Evolutionary conservation across 2,113 vertebrate genomes (phyloP), one percentile per base, ranked within the genome.

Genomic region (Otolemur garnettii): DNA sequence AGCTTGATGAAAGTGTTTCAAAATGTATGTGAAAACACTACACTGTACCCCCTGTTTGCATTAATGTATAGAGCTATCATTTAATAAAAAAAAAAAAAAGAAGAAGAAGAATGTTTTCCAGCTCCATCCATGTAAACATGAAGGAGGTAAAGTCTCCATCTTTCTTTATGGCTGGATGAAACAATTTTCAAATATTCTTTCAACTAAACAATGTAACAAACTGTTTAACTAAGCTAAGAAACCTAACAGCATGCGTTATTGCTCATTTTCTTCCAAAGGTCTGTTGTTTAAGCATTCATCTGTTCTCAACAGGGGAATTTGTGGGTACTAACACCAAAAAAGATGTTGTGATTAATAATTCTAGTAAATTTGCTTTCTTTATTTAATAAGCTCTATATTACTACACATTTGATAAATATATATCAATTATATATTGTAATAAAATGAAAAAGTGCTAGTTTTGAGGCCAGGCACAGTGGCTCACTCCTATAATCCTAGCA

Each of bases 221-320:
- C 72, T 72, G 81, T 13, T 45, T 91, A 69, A 62, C 17, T 57
- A 53, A 69, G 15, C 21, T 71, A 88, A 59, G 28, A 79, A 85
- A n/a, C 53, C 53, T 50, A 62, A 93, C 5, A 64, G 5, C 62
- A 21, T 78, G 18, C 38, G 15, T 59, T 64, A 38, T 57, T 90
- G 18, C 26, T 83, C n/a, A 57, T 96, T 88, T 86, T 90, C 90
- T 88, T 79, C 26, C 28, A 83, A 24, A 91, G 93, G 80, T 59
- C 60, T 92, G 19, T 22, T 53, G 8, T 80, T 82, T 45, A 92
- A 94, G 35, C 15, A 68, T 79, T 92, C 26, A 72, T 13, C 59
- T 84, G 2, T 15, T 45, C 26, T 66, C 2, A 21, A 35, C 38
- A 62, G 15, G 12, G 22, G 45, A 86, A 90, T 72, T 66, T 82